A percentile compares a stretch with the other conserved stretches of the same genome.
Evolutionary conservation across 2,797 vertebrate species (phyloP).

Genomic region (Xenentodon cancila): DNA sequence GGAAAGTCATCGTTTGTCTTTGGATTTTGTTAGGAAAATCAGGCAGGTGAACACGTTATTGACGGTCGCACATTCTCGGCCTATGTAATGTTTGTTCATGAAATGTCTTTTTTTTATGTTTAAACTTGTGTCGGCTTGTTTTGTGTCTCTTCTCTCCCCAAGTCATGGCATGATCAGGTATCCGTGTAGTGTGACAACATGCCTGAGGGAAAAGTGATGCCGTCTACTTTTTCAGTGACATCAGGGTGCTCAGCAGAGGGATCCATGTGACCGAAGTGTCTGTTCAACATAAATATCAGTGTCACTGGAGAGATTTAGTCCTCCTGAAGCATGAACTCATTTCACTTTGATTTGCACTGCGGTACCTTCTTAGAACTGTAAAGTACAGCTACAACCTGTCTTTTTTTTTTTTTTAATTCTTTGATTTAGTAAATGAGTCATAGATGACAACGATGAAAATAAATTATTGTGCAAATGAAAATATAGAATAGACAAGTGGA

Average conservation of each 20-base stretch:
- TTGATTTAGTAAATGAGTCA: no score
- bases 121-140: conserved; percentile 36
- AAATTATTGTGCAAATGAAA: no score
- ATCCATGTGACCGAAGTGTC: conserved; percentile 4
- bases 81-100: not conserved
- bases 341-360: not conserved
- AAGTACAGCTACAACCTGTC: no score
- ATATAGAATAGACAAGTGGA: no score
- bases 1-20: no score
- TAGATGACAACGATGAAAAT: no score
- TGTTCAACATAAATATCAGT: not conserved
- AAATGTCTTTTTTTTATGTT: not conserved
- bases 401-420: no score
- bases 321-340: not conserved
- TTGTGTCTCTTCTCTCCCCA: conserved; percentile 13
- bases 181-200: conserved; percentile 17
- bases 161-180: conserved; percentile 39
- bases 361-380: no score
- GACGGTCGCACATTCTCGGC: not conserved
- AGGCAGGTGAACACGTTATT: not conserved
- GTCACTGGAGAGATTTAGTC: no score
- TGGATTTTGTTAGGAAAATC: no score
- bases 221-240: conserved; percentile 31
- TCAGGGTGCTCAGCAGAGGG: conserved; percentile 1
- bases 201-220: conserved; percentile 42